Conservation (phyloP, 2,797 vertebrate species). For the Halcyon chelicuti region DNA sequence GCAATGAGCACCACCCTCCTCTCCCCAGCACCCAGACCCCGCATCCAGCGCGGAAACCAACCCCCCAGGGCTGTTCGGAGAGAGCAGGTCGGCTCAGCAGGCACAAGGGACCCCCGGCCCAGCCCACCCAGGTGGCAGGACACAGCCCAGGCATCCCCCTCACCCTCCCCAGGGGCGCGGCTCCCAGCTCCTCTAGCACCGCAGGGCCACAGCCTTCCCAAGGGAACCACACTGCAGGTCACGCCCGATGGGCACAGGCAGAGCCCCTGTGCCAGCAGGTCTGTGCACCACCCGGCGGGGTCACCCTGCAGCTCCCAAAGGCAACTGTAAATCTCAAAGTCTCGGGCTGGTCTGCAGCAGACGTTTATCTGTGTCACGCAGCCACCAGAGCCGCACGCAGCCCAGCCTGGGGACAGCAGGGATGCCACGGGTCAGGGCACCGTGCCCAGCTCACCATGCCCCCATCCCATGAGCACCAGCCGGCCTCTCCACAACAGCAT, state of each 20-base stretch:
- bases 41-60: accelerated
- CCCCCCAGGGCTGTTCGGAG: too few species aligned
- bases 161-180: background rate
- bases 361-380: background rate
- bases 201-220: background rate
- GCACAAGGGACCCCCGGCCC: background rate
- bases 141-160: background rate
- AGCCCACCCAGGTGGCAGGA: background rate
- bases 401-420: background rate
- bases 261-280: background rate
- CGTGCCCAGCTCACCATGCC: background rate
- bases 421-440: accelerated
- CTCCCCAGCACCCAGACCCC: background rate
- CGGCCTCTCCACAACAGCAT: background rate
- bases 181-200: background rate
- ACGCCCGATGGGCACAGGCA: accelerated
- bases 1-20: accelerated
- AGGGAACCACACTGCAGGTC: accelerated
- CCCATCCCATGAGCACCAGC: background rate
- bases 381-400: accelerated
- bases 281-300: accelerated
- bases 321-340: background rate
- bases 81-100: accelerated
- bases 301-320: accelerated
- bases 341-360: background rate